phyloP scores from a whole-genome alignment of 2,888 invertebrate genomes.

The Aquatica leii region DNA sequence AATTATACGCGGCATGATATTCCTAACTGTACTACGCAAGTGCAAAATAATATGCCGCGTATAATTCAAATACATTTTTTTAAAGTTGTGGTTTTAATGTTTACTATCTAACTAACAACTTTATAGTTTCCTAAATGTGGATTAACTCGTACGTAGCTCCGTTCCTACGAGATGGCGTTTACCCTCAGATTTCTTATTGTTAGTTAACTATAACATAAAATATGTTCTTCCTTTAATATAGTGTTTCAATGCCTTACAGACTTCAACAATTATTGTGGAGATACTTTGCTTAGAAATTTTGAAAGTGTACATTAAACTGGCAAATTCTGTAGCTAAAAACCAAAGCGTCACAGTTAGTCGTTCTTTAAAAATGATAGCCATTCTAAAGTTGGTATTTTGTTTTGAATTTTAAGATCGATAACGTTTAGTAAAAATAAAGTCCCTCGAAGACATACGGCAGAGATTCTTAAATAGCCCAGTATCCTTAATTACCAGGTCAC shows the following conservation, averaged over 20 bases:
- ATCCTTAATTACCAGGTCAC: no score
- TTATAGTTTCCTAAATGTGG: no score
- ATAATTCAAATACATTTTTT: no score
- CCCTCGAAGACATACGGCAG: not conserved
- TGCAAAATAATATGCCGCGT: no score
- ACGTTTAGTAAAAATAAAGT: not conserved
- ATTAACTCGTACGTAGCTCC: no score
- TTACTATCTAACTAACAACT: no score
- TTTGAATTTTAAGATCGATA: not conserved
- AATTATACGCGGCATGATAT: no score
- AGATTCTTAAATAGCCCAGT: not conserved
- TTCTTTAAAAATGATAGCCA: not conserved
- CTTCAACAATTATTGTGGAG: not conserved
- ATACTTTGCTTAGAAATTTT: no score
- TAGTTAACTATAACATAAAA: not conserved
- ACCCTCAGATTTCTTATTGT: not conserved
- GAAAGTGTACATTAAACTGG: not conserved
- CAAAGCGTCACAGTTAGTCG: not conserved
- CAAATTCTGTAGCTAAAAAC: not conserved
- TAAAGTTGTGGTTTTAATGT: no score
- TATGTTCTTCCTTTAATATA: not conserved
- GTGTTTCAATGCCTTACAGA: not conserved
- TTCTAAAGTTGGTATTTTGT: not conserved
- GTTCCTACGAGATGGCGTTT: no score
- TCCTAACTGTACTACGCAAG: no score